Evolutionary conservation across 2,888 invertebrate genomes (phyloP), one percentile per base, ranked within the genome.

Genomic region (Hesperia comma): DNA sequence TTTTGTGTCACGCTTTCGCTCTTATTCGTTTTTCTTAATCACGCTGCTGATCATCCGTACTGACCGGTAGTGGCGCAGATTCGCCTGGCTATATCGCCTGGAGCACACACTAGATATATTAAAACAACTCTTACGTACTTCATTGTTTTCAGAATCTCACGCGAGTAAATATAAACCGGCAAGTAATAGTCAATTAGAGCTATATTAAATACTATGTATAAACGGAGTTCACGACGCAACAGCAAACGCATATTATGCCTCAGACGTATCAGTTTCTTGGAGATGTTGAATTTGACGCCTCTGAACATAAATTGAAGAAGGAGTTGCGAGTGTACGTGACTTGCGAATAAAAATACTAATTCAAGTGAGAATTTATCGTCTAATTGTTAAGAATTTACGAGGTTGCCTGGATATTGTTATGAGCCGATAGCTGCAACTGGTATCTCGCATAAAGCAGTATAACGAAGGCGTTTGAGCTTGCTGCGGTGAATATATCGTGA

Each of bases 1-100:
- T 88, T 87, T 90, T 89, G 87, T 90, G 90, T 90, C 90, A 90
- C 88, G 91, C 87, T 89, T 84, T 83, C 78, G 82, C 77, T 84
- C 82, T 85, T 87, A 85, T 87, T 85, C 85, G 80, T 86, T 86
- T 89, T 87, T 83, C 82, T 87, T 88, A 89, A 90, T 90, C 89
- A 86, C 75, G 75, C 73, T 73, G 70, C 79, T 83, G 90, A 88
- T 90, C 89, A 82, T 82, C 77, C 74, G 75, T 71, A 79, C 75
- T 79, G 80, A 82, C 75, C 79, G 77, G 81, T 77, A 77, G 76
- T 80, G 77, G 78, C 81, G 80, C 80, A 78, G 63, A 49, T 68
- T 71, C 61, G 69, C 62, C 68, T 69, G 69, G 70, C 64, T 70
- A 58, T 70, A 70, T 69, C 61, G 61, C 32, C 46, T 10, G 12